Conservation (phyloP, 2,797 vertebrate genomes). For the Cottoperca gobio region DNA sequence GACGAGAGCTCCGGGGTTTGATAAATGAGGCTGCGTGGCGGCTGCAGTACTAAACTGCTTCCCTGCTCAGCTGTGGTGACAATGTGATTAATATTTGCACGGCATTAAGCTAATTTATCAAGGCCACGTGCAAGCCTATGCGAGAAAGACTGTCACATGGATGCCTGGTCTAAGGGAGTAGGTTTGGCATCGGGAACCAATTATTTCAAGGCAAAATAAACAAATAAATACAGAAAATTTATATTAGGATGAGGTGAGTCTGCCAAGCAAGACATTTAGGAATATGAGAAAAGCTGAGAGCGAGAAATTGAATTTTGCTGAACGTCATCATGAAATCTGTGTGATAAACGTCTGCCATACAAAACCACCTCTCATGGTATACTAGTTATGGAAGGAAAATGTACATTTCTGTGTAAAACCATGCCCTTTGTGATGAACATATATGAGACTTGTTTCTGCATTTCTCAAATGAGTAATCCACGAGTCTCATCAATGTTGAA, state of each 20-base stretch:
- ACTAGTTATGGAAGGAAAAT: background rate
- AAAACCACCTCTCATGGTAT: conserved; percentile 6
- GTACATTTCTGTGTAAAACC: background rate
- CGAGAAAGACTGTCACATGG: conserved; percentile 79
- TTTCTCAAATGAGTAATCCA: background rate
- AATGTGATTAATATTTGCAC: conserved; percentile 87
- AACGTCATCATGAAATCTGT: conserved; percentile 30
- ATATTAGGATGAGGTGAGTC: conserved; percentile 38
- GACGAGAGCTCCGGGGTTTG: conserved; percentile 78
- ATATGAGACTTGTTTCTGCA: background rate
- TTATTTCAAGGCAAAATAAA: conserved; percentile 75
- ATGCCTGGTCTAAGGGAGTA: conserved; percentile 57
- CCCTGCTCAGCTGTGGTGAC: conserved; percentile 83
- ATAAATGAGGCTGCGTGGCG: conserved; percentile 81
- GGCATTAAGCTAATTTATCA: conserved; percentile 86
- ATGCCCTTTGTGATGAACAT: conserved; percentile 1
- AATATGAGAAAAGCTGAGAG: conserved; percentile 49
- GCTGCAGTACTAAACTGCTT: conserved; percentile 82
- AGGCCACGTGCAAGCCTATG: conserved; percentile 71
- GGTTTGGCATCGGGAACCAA: conserved; percentile 65
- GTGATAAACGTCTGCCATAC: conserved; percentile 24
- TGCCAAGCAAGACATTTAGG: conserved; percentile 54
- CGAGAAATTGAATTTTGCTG: conserved; percentile 28
- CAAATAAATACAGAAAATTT: conserved; percentile 67
- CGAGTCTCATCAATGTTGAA: background rate